Conservation (phyloP, 1,140 invertebrate genomes). For the Harlomillsia oculata region DNA sequence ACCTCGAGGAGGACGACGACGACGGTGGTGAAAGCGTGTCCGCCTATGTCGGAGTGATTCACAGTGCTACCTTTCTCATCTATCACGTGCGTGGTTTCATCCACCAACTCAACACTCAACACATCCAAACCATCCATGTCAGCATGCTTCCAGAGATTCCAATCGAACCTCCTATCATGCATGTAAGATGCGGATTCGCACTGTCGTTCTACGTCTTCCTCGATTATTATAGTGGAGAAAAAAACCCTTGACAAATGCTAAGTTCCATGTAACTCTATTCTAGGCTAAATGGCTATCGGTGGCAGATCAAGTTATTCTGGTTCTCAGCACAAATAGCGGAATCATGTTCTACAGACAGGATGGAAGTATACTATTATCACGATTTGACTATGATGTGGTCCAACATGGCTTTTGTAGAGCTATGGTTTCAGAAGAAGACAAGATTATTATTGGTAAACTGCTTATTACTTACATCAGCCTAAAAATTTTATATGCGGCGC, state of each 20-base stretch:
- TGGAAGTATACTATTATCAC: conserved; percentile 13
- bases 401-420: conserved; percentile 3
- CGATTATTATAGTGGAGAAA: too few species aligned
- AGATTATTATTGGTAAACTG: conserved; percentile 15
- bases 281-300: conserved; percentile 8
- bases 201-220: too few species aligned
- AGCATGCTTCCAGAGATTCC: too few species aligned
- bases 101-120: neutral
- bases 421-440: neutral
- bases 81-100: conserved; percentile 10
- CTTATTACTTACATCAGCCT: too few species aligned
- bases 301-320: neutral
- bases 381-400: conserved; percentile 12
- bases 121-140: too few species aligned
- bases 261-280: too few species aligned
- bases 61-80: conserved; percentile 13
- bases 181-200: too few species aligned
- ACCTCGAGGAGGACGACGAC: neutral
- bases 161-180: too few species aligned
- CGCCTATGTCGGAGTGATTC: conserved; percentile 7
- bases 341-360: conserved; percentile 16
- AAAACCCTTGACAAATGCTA: too few species aligned
- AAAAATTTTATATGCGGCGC: too few species aligned
- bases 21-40: conserved; percentile 3
- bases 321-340: conserved; percentile 17